Percentiles rank a stretch among this genome's conserved stretches.
Evolutionary conservation across 2,113 vertebrate species (phyloP).

Genomic region (Lanius collurio): DNA sequence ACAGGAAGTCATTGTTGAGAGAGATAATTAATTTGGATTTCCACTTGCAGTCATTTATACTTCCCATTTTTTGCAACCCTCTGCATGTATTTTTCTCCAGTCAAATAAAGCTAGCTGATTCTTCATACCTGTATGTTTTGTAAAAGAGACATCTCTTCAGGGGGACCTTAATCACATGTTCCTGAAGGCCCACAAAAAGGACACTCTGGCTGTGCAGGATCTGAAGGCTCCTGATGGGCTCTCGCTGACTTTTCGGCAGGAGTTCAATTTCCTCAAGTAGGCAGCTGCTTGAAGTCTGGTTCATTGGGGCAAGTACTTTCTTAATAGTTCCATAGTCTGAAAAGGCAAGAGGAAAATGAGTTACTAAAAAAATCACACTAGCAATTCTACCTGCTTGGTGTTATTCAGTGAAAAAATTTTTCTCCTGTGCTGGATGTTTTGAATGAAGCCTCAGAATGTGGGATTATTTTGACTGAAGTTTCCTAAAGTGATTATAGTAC

Average conservation of each 20-base stretch:
- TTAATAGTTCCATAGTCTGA: slow-evolving; percentile 96
- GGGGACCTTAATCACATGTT: slow-evolving; percentile 91
- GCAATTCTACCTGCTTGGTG: not conserved
- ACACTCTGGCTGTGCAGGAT: slow-evolving; percentile 93
- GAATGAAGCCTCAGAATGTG: not conserved
- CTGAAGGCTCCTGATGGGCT: slow-evolving; percentile 88
- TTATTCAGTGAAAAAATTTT: not conserved
- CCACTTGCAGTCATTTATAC: not conserved
- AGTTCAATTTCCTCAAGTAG: slow-evolving; percentile 94
- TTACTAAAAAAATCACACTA: not conserved
- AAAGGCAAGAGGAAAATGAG: not conserved
- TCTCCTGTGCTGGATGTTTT: not conserved
- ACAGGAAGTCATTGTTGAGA: not conserved
- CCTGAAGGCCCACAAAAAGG: slow-evolving; percentile 90
- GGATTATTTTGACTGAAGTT: not conserved
- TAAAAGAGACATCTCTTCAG: slow-evolving; percentile 93
- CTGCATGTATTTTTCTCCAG: not conserved
- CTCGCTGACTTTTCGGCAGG: slow-evolving; percentile 80
- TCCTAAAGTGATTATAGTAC: not conserved
- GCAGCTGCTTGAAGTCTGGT: slow-evolving; percentile 85
- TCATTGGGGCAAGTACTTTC: slow-evolving; percentile 91
- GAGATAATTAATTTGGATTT: not conserved
- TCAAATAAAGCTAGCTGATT: not conserved
- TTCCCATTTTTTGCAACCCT: not conserved
- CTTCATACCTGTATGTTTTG: slow-evolving; percentile 84